phyloP scores from a whole-genome alignment of 2,797 vertebrate genomes.

The Mus caroli region DNA sequence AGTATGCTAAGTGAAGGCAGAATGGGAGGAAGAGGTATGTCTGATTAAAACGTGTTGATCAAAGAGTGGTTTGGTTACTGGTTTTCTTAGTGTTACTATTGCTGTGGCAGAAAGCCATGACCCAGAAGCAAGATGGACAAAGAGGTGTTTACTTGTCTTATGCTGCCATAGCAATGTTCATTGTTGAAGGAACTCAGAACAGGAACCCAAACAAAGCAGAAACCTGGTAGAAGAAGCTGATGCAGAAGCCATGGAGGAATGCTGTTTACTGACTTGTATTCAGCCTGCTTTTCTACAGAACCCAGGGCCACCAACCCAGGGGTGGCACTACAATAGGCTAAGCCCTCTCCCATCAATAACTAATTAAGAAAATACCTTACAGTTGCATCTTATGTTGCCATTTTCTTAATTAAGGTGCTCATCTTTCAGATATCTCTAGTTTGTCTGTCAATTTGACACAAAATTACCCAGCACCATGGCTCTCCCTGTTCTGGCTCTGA shows the following conservation, averaged over 20 bases:
- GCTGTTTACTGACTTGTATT: neutral
- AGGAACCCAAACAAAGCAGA: neutral
- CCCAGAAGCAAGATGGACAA: neutral
- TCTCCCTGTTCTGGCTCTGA: neutral
- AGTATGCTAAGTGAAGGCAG: neutral
- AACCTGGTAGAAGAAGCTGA: neutral
- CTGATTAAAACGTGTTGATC: neutral
- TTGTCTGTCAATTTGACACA: neutral
- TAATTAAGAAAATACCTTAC: neutral
- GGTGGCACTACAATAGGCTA: neutral
- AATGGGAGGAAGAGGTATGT: neutral
- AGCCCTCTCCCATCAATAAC: neutral
- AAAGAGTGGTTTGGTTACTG: neutral
- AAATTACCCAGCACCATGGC: neutral
- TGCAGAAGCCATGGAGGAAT: neutral
- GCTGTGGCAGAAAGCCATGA: neutral
- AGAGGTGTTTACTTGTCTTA: neutral
- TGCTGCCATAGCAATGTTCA: neutral
- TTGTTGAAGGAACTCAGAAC: neutral
- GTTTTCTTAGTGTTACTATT: neutral
- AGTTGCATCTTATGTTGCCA: neutral
- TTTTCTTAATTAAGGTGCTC: neutral
- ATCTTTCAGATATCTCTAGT: neutral
- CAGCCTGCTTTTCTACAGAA: neutral
- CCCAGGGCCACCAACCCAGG: neutral